Base-by-base conservation (phyloP, 2,797 vertebrate genomes). In the Atherinosoma microstoma region DNA sequence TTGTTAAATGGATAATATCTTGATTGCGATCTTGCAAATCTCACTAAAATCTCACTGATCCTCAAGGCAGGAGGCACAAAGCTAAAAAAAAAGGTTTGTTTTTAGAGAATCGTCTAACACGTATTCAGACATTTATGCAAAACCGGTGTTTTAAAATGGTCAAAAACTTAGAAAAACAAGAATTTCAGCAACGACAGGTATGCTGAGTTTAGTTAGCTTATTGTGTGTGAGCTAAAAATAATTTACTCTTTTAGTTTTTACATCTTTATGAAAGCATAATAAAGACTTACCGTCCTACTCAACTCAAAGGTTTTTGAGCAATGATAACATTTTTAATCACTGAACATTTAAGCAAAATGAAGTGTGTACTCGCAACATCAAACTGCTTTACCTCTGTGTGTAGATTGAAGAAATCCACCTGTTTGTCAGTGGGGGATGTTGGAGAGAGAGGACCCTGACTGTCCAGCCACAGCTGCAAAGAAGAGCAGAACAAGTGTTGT, bases 391-490 rank as follows among this genome's bases (percentile, higher is more conserved):
- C 96, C 92, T 93, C 83, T 62, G 91, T 91, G 27, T 96, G 97
- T 16, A 96, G 90, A 62, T 95, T 94, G 91, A 99, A 99, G 85
- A 99, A 99, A 71, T 99, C 98, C 63, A 96, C 93, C 32, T 97
- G 96, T 87, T 97, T 97, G 42, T 92, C 94, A 0, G 89, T 91
- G 1, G 96, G 95, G 34, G 96, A 95, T 18, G 91, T 82, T 38
- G 94, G 93, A 20, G 93, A 93, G 4, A 93, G 72, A 15, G 94
- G 93, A 84, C 83, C 91, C 87, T 95, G 95, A 59, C 95, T 94
- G 58, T 98, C 97, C 2, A 97, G 94, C 97, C 97, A 99, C 70
- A 99, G 82, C 98, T 99, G 78, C 59, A 54, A 87, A 63, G 54
- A 65, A 51, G 10, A 68, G 35, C 13, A 64, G 40, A 34, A 2